Percentiles rank a stretch among this genome's conserved stretches.
phyloP scores from a whole-genome alignment of 2,888 invertebrate genomes.

The Rotaria macrura region DNA sequence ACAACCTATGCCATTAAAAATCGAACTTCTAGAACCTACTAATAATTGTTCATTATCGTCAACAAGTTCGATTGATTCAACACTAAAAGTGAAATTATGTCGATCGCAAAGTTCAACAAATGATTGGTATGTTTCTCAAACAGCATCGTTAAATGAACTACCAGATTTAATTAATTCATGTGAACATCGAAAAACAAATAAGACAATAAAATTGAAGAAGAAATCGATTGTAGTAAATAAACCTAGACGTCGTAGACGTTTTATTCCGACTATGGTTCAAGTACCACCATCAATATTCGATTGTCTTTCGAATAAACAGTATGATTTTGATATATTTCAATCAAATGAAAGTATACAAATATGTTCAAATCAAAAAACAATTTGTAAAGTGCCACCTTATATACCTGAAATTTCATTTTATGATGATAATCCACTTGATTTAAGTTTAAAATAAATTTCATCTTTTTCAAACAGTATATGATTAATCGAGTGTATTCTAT shows the following conservation, averaged over 20 bases:
- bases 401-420: not conserved
- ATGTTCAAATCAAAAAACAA: not conserved
- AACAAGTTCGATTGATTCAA: not conserved
- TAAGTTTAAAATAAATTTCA: not conserved
- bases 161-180: slow-evolving; percentile 7
- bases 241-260: not conserved
- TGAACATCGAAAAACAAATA: not conserved
- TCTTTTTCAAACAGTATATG: not conserved
- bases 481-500: not conserved
- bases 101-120: not conserved
- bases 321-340: not conserved
- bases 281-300: not conserved
- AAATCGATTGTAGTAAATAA: not conserved
- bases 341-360: not conserved
- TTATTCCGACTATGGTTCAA: not conserved
- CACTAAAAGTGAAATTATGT: not conserved
- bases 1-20: not conserved
- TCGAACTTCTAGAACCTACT: not conserved
- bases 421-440: not conserved
- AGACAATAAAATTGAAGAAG: not conserved
- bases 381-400: slow-evolving; percentile 17
- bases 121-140: not conserved
- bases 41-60: not conserved
- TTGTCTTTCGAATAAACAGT: not conserved
- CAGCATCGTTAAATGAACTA: not conserved